Conservation (phyloP, 2,113 vertebrate genomes). For the Misgurnus mizolepis region DNA sequence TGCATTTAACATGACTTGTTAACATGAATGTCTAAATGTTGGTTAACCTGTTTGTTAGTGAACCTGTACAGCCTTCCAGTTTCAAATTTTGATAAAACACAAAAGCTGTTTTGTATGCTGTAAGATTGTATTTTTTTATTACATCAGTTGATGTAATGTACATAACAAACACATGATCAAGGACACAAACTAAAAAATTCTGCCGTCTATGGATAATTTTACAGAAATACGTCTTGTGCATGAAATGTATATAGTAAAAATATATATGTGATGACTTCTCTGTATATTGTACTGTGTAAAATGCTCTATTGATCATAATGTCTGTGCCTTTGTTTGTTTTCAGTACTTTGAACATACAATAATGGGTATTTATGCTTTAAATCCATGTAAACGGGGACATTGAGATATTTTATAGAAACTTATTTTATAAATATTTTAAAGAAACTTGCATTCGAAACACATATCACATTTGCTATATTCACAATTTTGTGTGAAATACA, state of each 20-base stretch:
- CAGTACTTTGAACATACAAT: background rate
- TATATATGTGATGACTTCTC: background rate
- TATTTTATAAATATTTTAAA: background rate
- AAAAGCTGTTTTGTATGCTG: background rate
- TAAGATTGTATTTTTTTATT: conserved; percentile 30
- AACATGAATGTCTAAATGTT: background rate
- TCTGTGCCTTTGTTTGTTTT: background rate
- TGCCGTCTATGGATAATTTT: conserved; percentile 8
- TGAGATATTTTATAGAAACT: background rate
- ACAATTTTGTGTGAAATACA: too few relatives aligned
- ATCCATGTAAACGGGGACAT: conserved; percentile 12
- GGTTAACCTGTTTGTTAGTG: background rate
- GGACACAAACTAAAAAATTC: conserved; percentile 18
- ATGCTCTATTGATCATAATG: background rate
- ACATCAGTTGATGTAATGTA: background rate
- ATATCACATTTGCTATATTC: too few relatives aligned
- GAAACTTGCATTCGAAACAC: background rate
- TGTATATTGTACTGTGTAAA: conserved; percentile 18
- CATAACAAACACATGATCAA: conserved; percentile 23
- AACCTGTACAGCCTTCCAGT: background rate
- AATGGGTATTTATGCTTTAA: conserved; percentile 24
- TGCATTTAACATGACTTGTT: background rate
- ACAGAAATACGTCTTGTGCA: conserved; percentile 27
- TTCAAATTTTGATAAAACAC: background rate
- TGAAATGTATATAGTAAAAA: conserved; percentile 40